Evolutionary conservation across 2,888 invertebrate species (phyloP).

Genomic region (Mayetiola destructor): DNA sequence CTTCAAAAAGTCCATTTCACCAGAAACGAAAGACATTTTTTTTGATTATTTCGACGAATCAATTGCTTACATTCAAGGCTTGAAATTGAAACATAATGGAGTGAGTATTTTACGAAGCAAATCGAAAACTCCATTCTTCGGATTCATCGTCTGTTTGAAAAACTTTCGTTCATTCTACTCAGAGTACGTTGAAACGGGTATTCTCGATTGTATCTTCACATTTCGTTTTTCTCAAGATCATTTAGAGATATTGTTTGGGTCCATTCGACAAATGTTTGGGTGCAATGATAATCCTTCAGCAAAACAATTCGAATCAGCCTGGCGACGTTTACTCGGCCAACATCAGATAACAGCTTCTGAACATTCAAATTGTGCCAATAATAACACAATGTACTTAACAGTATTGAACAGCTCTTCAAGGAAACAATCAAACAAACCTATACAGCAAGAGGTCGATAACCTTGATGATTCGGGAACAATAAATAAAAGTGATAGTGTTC

Average conservation of each 20-base stretch:
- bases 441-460: not conserved
- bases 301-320: not conserved
- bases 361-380: not conserved
- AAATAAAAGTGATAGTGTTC: not conserved
- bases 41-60: not conserved
- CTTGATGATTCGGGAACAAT: too few species aligned
- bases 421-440: not conserved
- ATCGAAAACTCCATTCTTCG: not conserved
- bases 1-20: not conserved
- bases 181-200: not conserved
- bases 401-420: not conserved
- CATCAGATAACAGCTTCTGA: not conserved
- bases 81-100: not conserved
- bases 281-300: not conserved
- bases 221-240: not conserved
- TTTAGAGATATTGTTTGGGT: not conserved
- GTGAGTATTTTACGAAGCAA: not conserved
- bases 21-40: not conserved
- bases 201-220: not conserved
- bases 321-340: not conserved
- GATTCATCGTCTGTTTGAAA: not conserved
- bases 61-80: not conserved
- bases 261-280: not conserved
- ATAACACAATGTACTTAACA: not conserved
- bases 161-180: not conserved